Evolutionary conservation across 2,888 invertebrate species (phyloP).

Genomic region (Drosophila tripunctata): DNA sequence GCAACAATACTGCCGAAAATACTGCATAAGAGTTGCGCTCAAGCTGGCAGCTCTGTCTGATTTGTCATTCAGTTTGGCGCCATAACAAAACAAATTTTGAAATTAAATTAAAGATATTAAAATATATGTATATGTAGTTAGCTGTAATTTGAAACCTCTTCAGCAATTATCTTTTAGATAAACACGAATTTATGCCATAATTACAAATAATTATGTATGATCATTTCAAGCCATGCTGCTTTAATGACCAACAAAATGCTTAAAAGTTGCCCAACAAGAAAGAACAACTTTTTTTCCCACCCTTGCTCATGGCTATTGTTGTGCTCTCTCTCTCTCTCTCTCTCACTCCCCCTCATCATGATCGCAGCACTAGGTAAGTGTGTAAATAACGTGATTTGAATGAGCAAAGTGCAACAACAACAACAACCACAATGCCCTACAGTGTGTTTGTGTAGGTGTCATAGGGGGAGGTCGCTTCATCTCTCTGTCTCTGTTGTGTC

Average conservation of each 20-base stretch:
- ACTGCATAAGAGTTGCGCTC: too few species aligned
- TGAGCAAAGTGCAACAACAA: slow-evolving; percentile 30
- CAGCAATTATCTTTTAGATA: too few species aligned
- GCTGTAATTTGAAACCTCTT: too few species aligned
- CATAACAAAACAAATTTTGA: background rate
- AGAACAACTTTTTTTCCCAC: too few species aligned
- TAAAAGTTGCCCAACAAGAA: too few species aligned
- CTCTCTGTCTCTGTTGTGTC: slow-evolving; percentile 1
- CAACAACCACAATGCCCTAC: slow-evolving; percentile 1
- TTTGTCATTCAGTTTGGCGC: background rate
- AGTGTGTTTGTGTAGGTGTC: slow-evolving; percentile 2
- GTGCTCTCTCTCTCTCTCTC: background rate
- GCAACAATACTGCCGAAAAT: too few species aligned
- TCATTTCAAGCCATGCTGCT: background rate
- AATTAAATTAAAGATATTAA: too few species aligned
- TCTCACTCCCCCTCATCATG: too few species aligned
- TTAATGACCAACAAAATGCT: too few species aligned
- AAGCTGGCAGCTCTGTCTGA: too few species aligned
- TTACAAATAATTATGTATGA: background rate
- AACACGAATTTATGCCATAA: background rate
- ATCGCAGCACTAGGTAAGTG: slow-evolving; percentile 3
- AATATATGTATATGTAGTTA: too few species aligned
- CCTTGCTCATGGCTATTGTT: background rate
- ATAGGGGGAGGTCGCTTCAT: background rate
- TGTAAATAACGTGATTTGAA: slow-evolving; percentile 24